Base-by-base conservation (phyloP, 1,140 invertebrate species). In the Wasmannia auropunctata region DNA sequence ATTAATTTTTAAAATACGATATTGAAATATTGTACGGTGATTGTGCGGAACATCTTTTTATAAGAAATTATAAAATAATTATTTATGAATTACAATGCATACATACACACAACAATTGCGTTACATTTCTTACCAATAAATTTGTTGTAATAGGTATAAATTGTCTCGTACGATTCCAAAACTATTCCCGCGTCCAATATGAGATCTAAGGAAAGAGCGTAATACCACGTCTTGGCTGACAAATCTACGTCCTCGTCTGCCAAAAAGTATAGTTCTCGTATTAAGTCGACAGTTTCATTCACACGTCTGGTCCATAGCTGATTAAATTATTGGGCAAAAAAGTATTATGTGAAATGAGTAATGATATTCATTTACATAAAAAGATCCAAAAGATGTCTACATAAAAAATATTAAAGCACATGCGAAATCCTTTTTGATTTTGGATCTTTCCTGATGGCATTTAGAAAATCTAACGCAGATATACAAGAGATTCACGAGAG, bases 201-300 rank as follows among this genome's bases (percentile, higher is more conserved):
- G 0, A 93, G 22, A 49, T 93, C 92, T 54, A 93, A 77, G 34
- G 85, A 91, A 14, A 93, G 89, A 3, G 93, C 92, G 22, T 93
- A 90, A 72, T 93, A 93, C 93, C 93, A 93, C 0, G 91, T 93
- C n/a, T 90, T 88, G 0, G 86, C 87, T 31, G 93, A 93, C 40
- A 85, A 76, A 76, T 93, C 93, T 0, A 88, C 37, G 8, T 93
- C 91, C 19, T 90, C 88, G 1, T 86, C 25, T 2, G 91, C 60
- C 1, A 77, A 14, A 62, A 80, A 76, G 14, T 87, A 90, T 4
- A 93, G 54, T 25, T 88, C 81, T 2, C 54, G 31, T 16, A 93
- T 54, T 19, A 93, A 63, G n/a, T 93, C 92, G 6, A 92, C 77
- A 2, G 90, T 70, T 22, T 89, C 85, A 63, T 88, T 83, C 16